A percentile compares a stretch with the other conserved stretches of the same genome.
Conservation (phyloP, 2,113 vertebrate genomes). For the Australoheros scitulus region DNA sequence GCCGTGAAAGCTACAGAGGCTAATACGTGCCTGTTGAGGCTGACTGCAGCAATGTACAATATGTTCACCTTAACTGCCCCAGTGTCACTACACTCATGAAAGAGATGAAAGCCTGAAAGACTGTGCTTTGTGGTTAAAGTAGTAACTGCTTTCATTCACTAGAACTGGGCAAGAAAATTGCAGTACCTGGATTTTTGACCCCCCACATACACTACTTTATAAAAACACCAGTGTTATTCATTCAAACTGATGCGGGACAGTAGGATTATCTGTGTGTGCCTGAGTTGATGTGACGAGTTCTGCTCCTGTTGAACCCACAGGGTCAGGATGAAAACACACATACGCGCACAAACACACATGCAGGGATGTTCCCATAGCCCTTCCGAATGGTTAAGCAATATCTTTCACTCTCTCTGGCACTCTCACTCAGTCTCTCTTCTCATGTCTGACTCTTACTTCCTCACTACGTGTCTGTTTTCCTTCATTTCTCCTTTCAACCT, state of each 20-base stretch:
- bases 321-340: conserved; percentile 55
- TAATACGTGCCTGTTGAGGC: conserved; percentile 38
- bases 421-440: conserved; percentile 37
- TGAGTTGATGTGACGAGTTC: conserved; percentile 52
- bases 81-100: not conserved
- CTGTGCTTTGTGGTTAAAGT: conserved; percentile 4
- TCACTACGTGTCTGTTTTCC: conserved; percentile 6
- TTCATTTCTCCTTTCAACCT: not conserved
- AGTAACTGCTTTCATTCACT: not conserved
- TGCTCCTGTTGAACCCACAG: conserved; percentile 54
- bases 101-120: conserved; percentile 15
- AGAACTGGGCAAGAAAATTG: not conserved
- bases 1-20: conserved; percentile 32
- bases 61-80: conserved; percentile 45
- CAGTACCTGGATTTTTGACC: not conserved
- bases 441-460: conserved; percentile 24
- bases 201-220: not conserved
- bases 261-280: conserved; percentile 20
- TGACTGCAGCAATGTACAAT: conserved; percentile 37
- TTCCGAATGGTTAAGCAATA: conserved; percentile 80
- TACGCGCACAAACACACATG: conserved; percentile 38
- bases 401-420: conserved; percentile 52
- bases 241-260: conserved; percentile 25
- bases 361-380: conserved; percentile 76
- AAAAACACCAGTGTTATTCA: not conserved